Evolutionary conservation across 2,888 invertebrate species (phyloP).

Genomic region (Mesorhabditis spiculigera): DNA sequence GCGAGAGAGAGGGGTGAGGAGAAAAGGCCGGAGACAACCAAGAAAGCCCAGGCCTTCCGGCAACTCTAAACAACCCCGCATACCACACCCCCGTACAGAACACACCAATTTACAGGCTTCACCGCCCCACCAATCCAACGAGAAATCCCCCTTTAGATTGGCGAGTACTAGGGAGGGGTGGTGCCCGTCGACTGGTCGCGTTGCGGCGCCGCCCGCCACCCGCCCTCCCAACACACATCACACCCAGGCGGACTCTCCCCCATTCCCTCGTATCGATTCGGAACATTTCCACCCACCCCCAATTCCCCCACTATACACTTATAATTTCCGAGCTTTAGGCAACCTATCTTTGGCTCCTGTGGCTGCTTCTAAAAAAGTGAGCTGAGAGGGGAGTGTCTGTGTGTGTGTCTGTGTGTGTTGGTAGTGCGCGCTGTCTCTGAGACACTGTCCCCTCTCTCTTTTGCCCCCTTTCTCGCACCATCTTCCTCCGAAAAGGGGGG

Average conservation of each 20-base stretch:
- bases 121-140: not conserved
- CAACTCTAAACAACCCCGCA: not conserved
- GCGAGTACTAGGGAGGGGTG: not conserved
- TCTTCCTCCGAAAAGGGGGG: too few species aligned
- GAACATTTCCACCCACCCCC: not conserved
- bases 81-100: not conserved
- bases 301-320: not conserved
- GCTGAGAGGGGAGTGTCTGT: too few species aligned
- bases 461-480: too few species aligned
- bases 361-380: too few species aligned
- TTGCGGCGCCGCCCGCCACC: not conserved
- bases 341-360: too few species aligned
- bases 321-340: not conserved
- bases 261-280: not conserved
- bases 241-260: not conserved
- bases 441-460: too few species aligned
- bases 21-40: not conserved
- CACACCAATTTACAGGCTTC: not conserved
- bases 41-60: not conserved
- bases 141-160: not conserved
- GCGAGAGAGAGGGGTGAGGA: too few species aligned
- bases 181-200: not conserved
- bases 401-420: too few species aligned
- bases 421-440: too few species aligned
- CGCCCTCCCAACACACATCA: slow-evolving; percentile 1